Conservation (phyloP, 2,113 vertebrate species). For the Dipodomys merriami region DNA sequence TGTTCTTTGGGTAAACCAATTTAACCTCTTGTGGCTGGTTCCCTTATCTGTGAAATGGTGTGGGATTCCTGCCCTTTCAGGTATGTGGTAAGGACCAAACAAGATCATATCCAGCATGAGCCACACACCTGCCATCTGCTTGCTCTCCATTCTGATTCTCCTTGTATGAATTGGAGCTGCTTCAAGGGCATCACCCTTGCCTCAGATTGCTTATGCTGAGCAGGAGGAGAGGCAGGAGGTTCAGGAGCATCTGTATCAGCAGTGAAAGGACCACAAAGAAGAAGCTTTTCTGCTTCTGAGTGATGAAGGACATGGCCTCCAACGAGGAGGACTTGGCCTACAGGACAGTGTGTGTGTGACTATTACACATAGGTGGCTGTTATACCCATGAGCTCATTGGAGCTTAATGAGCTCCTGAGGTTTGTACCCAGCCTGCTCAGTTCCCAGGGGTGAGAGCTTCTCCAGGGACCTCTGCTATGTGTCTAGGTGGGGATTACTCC, state of each 20-base stretch:
- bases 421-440: background rate
- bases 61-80: background rate
- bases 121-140: fast-evolving
- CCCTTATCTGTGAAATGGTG: background rate
- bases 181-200: too few relatives aligned
- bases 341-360: constrained; percentile 79
- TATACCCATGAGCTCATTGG: background rate
- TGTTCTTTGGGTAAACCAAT: background rate
- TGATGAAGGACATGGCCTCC: too few relatives aligned
- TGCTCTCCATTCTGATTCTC: background rate
- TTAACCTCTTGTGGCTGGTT: background rate
- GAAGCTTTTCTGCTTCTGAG: too few relatives aligned
- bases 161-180: fast-evolving
- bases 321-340: too few relatives aligned
- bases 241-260: too few relatives aligned
- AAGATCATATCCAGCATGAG: background rate
- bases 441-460: background rate
- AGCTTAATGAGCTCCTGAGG: background rate
- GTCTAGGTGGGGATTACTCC: background rate
- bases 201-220: too few relatives aligned
- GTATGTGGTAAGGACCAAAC: background rate
- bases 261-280: constrained; percentile 89
- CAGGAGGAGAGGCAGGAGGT: background rate
- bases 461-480: background rate
- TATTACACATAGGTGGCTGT: constrained; percentile 71